Conservation (phyloP, 1,140 invertebrate genomes). For the Listronotus bonariensis region DNA sequence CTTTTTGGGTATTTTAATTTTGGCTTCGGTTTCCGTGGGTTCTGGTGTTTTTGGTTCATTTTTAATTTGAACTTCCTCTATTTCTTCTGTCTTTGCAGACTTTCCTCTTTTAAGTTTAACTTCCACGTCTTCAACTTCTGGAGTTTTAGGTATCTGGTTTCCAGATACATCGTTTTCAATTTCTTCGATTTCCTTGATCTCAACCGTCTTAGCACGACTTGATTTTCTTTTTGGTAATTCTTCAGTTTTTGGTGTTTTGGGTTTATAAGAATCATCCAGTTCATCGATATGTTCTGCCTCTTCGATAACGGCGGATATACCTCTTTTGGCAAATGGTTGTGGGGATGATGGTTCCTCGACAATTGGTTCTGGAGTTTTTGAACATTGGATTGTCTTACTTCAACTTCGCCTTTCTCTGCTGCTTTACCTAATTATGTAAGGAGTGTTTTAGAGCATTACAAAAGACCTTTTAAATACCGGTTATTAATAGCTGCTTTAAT, state of each 20-base stretch:
- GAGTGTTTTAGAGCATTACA: background rate
- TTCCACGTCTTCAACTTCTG: constrained; percentile 32
- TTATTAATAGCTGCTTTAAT: too few species aligned
- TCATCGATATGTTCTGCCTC: constrained; percentile 41
- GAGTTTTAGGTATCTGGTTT: constrained; percentile 18
- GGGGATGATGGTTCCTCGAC: constrained; percentile 47
- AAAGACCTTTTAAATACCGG: too few species aligned
- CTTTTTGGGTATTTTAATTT: constrained; percentile 27
- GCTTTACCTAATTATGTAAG: constrained; percentile 41
- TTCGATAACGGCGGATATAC: constrained; percentile 47
- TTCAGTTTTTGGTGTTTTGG: constrained; percentile 31
- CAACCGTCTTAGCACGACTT: constrained; percentile 37
- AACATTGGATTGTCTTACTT: constrained; percentile 32
- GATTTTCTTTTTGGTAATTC: constrained; percentile 36
- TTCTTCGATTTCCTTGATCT: constrained; percentile 45
- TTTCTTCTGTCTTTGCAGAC: constrained; percentile 28
- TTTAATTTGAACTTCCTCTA: constrained; percentile 22
- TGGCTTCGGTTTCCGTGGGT: constrained; percentile 22
- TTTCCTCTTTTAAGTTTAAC: constrained; percentile 27
- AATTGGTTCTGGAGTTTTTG: constrained; percentile 45
- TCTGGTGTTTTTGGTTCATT: constrained; percentile 50
- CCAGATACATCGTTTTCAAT: constrained; percentile 24
- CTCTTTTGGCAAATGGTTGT: constrained; percentile 54
- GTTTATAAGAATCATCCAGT: constrained; percentile 6
- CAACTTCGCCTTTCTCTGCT: constrained; percentile 36